phyloP scores from a whole-genome alignment of 2,888 invertebrate genomes.

The Ophion ellenae region DNA sequence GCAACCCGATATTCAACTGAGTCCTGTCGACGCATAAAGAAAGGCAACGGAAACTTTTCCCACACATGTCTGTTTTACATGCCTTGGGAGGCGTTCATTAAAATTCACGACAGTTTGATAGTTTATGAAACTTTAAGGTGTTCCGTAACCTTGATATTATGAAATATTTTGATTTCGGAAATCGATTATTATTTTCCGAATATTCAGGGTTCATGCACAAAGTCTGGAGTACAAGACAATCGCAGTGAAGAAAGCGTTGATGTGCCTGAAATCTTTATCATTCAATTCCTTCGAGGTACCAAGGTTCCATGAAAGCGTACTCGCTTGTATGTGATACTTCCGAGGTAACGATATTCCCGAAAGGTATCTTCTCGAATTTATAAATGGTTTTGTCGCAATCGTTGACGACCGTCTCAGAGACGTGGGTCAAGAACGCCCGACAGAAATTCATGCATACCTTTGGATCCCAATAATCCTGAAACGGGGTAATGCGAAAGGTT shows the following conservation, averaged over 20 bases:
- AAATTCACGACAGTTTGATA: neutral
- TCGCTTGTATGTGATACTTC: slow-evolving; percentile 55
- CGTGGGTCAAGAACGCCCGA: slow-evolving; percentile 86
- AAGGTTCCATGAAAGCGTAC: slow-evolving; percentile 57
- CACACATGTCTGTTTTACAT: too few species aligned
- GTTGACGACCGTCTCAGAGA: slow-evolving; percentile 82
- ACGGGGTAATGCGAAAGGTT: slow-evolving; percentile 52
- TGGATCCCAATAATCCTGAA: slow-evolving; percentile 86
- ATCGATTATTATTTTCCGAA: too few species aligned
- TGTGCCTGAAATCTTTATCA: neutral
- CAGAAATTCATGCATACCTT: slow-evolving; percentile 89
- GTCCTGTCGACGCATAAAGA: too few species aligned
- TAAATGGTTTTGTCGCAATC: slow-evolving; percentile 75
- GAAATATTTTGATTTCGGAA: too few species aligned
- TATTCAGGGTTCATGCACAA: too few species aligned
- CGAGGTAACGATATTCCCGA: slow-evolving; percentile 52
- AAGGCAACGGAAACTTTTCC: too few species aligned
- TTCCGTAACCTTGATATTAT: too few species aligned
- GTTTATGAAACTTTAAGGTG: neutral
- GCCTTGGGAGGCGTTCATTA: neutral
- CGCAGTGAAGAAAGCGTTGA: neutral
- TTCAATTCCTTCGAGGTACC: slow-evolving; percentile 8
- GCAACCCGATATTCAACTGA: too few species aligned
- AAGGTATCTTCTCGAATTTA: slow-evolving; percentile 73
- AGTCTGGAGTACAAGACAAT: neutral